Conservation (phyloP, 2,113 vertebrate species). For the Meleagris gallopavo region DNA sequence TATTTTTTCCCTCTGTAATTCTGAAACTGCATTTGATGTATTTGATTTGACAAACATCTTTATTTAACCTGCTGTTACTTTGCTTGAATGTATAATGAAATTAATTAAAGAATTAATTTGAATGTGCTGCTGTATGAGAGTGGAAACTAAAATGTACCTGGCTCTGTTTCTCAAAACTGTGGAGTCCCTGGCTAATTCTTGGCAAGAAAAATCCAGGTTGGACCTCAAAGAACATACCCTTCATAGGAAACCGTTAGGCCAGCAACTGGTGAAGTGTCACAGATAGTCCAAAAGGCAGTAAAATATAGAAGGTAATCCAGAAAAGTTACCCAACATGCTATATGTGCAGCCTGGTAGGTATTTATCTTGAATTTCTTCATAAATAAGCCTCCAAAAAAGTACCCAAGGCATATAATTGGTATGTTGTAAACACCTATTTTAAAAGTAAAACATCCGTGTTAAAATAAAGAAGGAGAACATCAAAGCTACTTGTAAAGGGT, state of each 20-base stretch:
- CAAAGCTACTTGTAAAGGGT: neutral
- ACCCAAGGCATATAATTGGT: conserved; percentile 88
- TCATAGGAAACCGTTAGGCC: conserved; percentile 90
- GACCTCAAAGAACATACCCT: conserved; percentile 79
- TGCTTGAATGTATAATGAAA: neutral
- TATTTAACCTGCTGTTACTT: neutral
- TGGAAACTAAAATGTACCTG: neutral
- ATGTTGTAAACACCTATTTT: conserved; percentile 89
- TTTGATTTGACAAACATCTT: neutral
- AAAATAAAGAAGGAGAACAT: neutral
- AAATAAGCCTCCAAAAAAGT: conserved; percentile 89
- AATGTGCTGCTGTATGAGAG: neutral
- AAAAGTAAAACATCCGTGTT: conserved; percentile 50
- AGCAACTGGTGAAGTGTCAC: conserved; percentile 86
- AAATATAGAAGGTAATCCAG: conserved; percentile 84
- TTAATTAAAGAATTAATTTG: neutral
- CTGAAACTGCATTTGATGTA: neutral
- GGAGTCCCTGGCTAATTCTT: neutral
- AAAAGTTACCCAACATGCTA: conserved; percentile 81
- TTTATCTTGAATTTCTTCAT: conserved; percentile 94
- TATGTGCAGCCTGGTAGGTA: conserved; percentile 83
- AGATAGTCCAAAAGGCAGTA: conserved; percentile 82
- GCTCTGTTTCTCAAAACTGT: neutral
- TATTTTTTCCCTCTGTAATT: neutral
- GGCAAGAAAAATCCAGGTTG: neutral